These are phyloP conservation scores for Erannis defoliaria DNA, from an alignment of 2,888 invertebrate genomes.

Conservation along the genomic window DNA sequence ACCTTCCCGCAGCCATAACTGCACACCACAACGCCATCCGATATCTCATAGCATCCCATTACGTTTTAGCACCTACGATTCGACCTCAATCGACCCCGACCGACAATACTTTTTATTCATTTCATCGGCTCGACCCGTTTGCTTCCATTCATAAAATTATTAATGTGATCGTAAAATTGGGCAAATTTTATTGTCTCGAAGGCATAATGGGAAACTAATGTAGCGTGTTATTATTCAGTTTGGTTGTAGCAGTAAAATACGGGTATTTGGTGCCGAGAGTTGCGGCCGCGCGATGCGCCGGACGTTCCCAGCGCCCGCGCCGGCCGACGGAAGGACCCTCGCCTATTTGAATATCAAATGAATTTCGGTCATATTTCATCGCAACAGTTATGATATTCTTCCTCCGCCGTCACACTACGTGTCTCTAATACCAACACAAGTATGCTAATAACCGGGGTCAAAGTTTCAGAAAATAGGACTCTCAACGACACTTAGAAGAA, in stretches of 20 bases:
- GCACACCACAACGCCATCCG: constrained; percentile 50
- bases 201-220: constrained; percentile 87
- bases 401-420: constrained; percentile 76
- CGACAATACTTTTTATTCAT: constrained; percentile 74
- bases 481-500: constrained; percentile 51
- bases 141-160: constrained; percentile 87
- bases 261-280: constrained; percentile 70
- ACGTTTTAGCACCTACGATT: constrained; percentile 73
- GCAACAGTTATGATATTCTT: constrained; percentile 84
- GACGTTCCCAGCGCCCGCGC: constrained; percentile 62
- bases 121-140: constrained; percentile 79
- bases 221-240: constrained; percentile 86
- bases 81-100: constrained; percentile 73
- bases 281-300: constrained; percentile 36
- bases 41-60: constrained; percentile 53
- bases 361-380: constrained; percentile 82
- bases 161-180: constrained; percentile 86
- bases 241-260: constrained; percentile 84
- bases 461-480: constrained; percentile 60
- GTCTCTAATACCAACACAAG: constrained; percentile 68
- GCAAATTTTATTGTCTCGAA: constrained; percentile 87
- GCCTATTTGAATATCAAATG: constrained; percentile 84
- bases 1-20: constrained; percentile 54
- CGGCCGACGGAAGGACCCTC: constrained; percentile 73
- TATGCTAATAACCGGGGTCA: constrained; percentile 69